Conservation (phyloP, 1,140 invertebrate genomes). For the Platyscapa corneri region DNA sequence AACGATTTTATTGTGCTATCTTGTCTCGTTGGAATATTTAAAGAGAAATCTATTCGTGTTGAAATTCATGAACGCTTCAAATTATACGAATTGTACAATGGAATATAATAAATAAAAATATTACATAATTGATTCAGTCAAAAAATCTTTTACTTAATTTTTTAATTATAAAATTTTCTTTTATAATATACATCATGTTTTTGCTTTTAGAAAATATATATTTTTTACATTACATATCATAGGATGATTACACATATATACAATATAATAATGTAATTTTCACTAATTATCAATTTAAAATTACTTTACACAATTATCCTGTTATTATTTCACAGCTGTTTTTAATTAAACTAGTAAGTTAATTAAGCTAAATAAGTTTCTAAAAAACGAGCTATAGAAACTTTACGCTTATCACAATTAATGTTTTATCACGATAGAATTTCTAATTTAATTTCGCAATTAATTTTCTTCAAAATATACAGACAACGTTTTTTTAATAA, state of each 20-base stretch:
- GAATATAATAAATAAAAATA: constrained; percentile 36
- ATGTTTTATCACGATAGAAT: no score
- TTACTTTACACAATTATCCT: neutral
- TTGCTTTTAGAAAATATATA: constrained; percentile 10
- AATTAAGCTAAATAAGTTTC: no score
- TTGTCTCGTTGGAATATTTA: constrained; percentile 66
- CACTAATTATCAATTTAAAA: neutral
- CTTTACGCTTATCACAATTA: no score
- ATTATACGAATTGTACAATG: constrained; percentile 56
- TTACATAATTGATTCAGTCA: constrained; percentile 40
- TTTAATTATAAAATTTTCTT: neutral
- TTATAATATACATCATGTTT: neutral
- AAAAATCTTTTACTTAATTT: constrained; percentile 30
- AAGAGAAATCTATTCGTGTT: constrained; percentile 69
- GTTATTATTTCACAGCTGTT: no score
- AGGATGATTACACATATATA: neutral
- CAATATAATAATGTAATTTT: neutral
- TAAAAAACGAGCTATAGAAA: no score
- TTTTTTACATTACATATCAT: neutral
- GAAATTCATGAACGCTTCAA: constrained; percentile 59
- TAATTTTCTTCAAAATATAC: no score
- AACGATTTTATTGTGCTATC: constrained; percentile 63
- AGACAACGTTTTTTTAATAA: no score
- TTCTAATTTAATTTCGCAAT: no score
- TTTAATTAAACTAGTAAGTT: no score